These are phyloP conservation scores for Xylota sylvarum DNA, from an alignment of 2,888 invertebrate species.

Conservation along the genomic window DNA sequence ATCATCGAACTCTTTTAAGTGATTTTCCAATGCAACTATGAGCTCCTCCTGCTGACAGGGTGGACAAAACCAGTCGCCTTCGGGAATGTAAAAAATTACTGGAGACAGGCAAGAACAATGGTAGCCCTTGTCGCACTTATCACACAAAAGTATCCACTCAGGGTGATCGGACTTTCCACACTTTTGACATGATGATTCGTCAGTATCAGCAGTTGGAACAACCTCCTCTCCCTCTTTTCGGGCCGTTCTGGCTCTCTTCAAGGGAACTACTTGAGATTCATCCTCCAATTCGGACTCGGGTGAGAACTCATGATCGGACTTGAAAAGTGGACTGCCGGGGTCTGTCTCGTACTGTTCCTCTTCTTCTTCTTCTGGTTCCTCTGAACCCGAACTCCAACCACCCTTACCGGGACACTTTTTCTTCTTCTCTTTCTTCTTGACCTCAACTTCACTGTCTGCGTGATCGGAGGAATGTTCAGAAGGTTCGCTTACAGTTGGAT, in stretches of 20 bases:
- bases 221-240: slow-evolving; percentile 88
- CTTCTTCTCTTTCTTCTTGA: slow-evolving; percentile 83
- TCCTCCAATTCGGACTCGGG: slow-evolving; percentile 94
- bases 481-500: slow-evolving; percentile 81
- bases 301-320: slow-evolving; percentile 97
- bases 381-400: slow-evolving; percentile 84
- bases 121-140: slow-evolving; percentile 98
- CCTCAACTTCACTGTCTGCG: slow-evolving; percentile 82
- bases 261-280: slow-evolving; percentile 88
- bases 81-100: slow-evolving; percentile 96
- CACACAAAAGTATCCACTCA: slow-evolving; percentile 98
- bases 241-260: slow-evolving; percentile 93
- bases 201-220: slow-evolving; percentile 80
- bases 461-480: slow-evolving; percentile 80
- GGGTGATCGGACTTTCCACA: slow-evolving; percentile 97
- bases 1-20: slow-evolving; percentile 91
- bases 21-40: slow-evolving; percentile 90
- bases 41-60: slow-evolving; percentile 96
- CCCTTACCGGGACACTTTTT: slow-evolving; percentile 83
- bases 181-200: slow-evolving; percentile 94
- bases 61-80: slow-evolving; percentile 99
- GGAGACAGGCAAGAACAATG: slow-evolving; percentile 98
- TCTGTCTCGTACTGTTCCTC: slow-evolving; percentile 85
- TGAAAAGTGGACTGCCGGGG: slow-evolving; percentile 86
- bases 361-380: slow-evolving; percentile 85